Conservation (phyloP, 2,797 vertebrate genomes). For the Clamator glandarius region DNA sequence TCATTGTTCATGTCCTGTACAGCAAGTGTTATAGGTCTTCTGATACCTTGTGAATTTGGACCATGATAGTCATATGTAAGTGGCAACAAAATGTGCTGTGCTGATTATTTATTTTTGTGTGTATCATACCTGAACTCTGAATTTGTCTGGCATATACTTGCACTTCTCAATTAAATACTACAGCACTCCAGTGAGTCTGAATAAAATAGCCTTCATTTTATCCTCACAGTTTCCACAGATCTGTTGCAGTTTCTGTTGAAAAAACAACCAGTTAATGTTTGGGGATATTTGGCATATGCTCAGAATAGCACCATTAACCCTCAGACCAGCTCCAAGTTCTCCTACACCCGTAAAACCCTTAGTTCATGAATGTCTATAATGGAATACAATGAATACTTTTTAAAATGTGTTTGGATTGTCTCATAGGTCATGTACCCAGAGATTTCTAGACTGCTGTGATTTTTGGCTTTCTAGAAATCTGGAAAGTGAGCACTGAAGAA, state of each 20-base stretch:
- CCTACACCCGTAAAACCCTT: neutral
- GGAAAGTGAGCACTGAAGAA: neutral
- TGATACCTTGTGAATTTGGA: neutral
- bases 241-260: neutral
- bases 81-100: neutral
- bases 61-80: neutral
- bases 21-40: neutral
- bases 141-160: neutral
- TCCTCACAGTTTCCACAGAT: neutral
- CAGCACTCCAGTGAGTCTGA: neutral
- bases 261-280: neutral
- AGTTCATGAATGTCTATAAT: neutral
- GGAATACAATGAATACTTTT: neutral
- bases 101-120: neutral
- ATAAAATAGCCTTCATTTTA: neutral
- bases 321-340: neutral
- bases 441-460: neutral
- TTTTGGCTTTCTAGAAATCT: neutral
- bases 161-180: neutral
- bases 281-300: neutral
- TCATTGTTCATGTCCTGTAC: neutral
- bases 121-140: neutral
- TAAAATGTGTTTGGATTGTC: neutral
- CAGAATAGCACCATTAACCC: neutral
- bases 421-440: fast-evolving